Evolutionary conservation across 2,888 invertebrate genomes (phyloP), one percentile per base, ranked within the genome.

Genomic region (Sipha maydis): DNA sequence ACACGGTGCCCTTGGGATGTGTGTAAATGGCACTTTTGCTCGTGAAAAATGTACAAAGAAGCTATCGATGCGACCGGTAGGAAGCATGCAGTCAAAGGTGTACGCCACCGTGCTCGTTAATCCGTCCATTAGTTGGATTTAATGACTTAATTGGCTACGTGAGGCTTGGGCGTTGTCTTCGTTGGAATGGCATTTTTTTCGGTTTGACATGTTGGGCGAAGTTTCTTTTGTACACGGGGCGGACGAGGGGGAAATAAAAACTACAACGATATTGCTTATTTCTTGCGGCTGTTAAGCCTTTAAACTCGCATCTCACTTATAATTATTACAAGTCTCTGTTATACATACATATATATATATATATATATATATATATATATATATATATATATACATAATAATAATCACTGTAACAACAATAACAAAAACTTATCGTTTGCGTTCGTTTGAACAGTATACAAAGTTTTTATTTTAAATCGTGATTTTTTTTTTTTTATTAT

Each of bases 1-100:
- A 73, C 84, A 84, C 28, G 28, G 76, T 67, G 77, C 85, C 78
- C 79, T 79, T 54, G 85, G 79, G 79, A 86, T 71, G 19, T 28
- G 85, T 79, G 78, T 71, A 78, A 86, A 86, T 73, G 85, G 79
- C 79, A n/a, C 34, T 34, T 71, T 86, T 86, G 38, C 67, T n/a
- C 19, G 71, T 86, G 85, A 79, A 86, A 85, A 86, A 79, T 71
- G 79, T 71, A 79, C 54, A 48, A 78, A n/a, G 28, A 79, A 41
- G 38, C 31, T 71, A 78, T 77, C 79, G 71, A 79, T 56, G n/a
- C 83, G 34, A 73, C 25, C 28, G 17, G 54, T 5, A 11, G 25
- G 83, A 54, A 34, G 11, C 48, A 54, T 4, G 71, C 5, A 25
- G 56, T 34, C 34, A 48, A 54, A 69, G 38, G 61, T 38, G 76